Percentiles rank a stretch among this genome's conserved stretches.
Conservation (phyloP, 2,888 invertebrate species). For the Monochamus alternatus region DNA sequence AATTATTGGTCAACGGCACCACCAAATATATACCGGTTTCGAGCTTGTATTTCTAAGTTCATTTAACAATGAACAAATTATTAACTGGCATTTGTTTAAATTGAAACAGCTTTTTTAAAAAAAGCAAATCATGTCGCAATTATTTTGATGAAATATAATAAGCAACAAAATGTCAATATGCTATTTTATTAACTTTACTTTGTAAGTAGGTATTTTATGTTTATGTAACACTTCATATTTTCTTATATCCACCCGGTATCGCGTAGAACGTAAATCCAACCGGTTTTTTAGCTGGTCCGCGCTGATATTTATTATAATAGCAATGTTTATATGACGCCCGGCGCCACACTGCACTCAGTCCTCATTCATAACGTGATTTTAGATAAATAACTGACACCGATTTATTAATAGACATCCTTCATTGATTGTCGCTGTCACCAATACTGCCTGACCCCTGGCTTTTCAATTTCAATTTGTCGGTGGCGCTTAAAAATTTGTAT, state of each 20-base stretch:
- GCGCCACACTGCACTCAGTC: slow-evolving; percentile 39
- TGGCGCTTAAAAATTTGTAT: slow-evolving; percentile 23
- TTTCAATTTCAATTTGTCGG: slow-evolving; percentile 24
- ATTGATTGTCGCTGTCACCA: slow-evolving; percentile 34
- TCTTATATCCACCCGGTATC: slow-evolving; percentile 11
- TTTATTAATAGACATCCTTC: slow-evolving; percentile 40
- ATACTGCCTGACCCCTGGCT: slow-evolving; percentile 32
- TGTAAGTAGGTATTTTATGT: no score
- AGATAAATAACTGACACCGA: slow-evolving; percentile 36
- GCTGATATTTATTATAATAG: slow-evolving; percentile 35
- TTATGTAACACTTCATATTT: neutral
- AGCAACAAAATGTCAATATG: no score
- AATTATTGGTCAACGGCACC: no score
- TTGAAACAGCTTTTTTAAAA: no score
- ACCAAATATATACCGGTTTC: no score
- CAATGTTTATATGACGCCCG: slow-evolving; percentile 37
- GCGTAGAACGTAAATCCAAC: slow-evolving; percentile 14
- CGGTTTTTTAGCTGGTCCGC: slow-evolving; percentile 32
- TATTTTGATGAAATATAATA: no score
- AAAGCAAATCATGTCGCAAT: no score
- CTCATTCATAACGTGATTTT: slow-evolving; percentile 36
- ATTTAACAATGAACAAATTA: no score
- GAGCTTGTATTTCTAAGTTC: no score
- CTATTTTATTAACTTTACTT: no score
- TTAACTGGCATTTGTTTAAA: no score